These are phyloP conservation scores for Oostethus manadensis DNA, from an alignment of 2,113 vertebrate species.

Conservation along the genomic window DNA sequence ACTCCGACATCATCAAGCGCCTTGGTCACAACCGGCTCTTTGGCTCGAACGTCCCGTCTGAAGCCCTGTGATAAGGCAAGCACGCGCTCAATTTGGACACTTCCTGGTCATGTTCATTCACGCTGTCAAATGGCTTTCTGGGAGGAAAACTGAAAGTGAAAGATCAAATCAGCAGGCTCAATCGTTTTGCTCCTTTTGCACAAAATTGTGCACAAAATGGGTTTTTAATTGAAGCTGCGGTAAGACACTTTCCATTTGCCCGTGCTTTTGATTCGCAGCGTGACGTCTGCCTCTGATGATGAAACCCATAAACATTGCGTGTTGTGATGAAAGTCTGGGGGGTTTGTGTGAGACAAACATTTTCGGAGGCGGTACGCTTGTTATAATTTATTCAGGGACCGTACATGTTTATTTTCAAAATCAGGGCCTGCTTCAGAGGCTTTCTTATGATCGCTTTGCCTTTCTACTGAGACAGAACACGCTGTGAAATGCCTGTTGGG, in stretches of 20 bases:
- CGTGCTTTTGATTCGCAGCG: slow-evolving; percentile 25
- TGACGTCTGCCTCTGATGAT: slow-evolving; percentile 12
- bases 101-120: not conserved
- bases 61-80: slow-evolving; percentile 52
- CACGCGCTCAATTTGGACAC: slow-evolving; percentile 3
- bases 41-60: slow-evolving; percentile 60
- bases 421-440: no score
- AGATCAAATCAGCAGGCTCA: slow-evolving; percentile 20
- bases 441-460: not conserved
- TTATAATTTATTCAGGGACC: not conserved
- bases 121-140: not conserved
- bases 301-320: slow-evolving; percentile 7
- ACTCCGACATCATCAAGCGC: slow-evolving; percentile 59
- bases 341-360: not conserved
- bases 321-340: not conserved
- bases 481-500: no score
- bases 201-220: slow-evolving; percentile 28
- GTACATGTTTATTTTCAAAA: no score
- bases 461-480: not conserved
- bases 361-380: not conserved
- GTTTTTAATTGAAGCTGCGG: slow-evolving; percentile 30
- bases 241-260: slow-evolving; percentile 21
- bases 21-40: slow-evolving; percentile 64
- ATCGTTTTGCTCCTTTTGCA: slow-evolving; percentile 19
- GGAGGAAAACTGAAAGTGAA: slow-evolving; percentile 1